phyloP scores from a whole-genome alignment of 2,888 invertebrate species.

The Azorinus chamasolen region DNA sequence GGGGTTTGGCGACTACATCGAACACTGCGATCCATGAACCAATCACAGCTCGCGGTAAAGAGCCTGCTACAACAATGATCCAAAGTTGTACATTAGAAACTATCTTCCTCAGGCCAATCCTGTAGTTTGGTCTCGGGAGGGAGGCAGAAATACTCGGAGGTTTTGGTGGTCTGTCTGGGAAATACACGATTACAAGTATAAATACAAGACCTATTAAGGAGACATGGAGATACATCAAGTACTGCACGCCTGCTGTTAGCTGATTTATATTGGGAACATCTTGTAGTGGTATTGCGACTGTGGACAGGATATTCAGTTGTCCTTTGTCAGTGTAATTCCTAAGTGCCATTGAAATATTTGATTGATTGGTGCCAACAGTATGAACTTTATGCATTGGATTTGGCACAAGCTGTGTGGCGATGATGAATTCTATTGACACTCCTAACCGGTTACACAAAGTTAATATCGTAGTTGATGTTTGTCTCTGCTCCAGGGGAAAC shows the following conservation, averaged over 20 bases:
- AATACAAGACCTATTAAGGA: slow-evolving; percentile 32
- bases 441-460: slow-evolving; percentile 47
- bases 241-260: slow-evolving; percentile 22
- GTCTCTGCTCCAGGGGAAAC: slow-evolving; percentile 87
- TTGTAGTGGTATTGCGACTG: slow-evolving; percentile 19
- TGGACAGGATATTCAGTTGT: too few relatives aligned
- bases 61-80: slow-evolving; percentile 36
- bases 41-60: slow-evolving; percentile 30
- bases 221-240: slow-evolving; percentile 27
- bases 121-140: slow-evolving; percentile 68
- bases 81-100: slow-evolving; percentile 42
- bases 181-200: slow-evolving; percentile 72
- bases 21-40: slow-evolving; percentile 45
- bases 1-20: slow-evolving; percentile 44
- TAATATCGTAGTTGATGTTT: slow-evolving; percentile 80
- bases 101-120: slow-evolving; percentile 40
- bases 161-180: slow-evolving; percentile 76
- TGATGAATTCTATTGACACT: slow-evolving; percentile 42
- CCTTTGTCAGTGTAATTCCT: too few relatives aligned
- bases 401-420: slow-evolving; percentile 48
- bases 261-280: background rate
- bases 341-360: too few relatives aligned
- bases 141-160: slow-evolving; percentile 79
- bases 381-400: slow-evolving; percentile 30
- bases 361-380: too few relatives aligned